phyloP scores from a whole-genome alignment of 2,888 invertebrate species.

The Scelioninae gen. 2 region DNA sequence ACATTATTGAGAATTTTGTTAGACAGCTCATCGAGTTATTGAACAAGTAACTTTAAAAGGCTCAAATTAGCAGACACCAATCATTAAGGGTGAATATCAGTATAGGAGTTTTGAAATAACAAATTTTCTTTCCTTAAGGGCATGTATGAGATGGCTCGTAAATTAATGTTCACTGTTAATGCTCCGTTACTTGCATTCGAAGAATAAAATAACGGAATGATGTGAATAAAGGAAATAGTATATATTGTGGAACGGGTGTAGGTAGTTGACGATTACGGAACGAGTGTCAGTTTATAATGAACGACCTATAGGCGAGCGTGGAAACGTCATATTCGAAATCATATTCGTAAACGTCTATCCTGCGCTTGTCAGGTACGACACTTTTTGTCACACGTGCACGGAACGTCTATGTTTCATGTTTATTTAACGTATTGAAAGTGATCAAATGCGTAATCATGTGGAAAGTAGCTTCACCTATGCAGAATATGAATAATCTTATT shows the following conservation, averaged over 20 bases:
- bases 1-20: constrained; percentile 24
- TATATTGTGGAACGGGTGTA: too few species aligned
- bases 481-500: too few species aligned
- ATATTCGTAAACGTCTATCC: too few species aligned
- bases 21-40: constrained; percentile 6
- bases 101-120: constrained; percentile 3
- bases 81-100: constrained; percentile 5
- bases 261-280: too few species aligned
- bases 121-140: constrained; percentile 9
- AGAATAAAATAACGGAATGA: background rate
- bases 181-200: background rate
- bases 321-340: constrained; percentile 5
- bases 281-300: constrained; percentile 8
- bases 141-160: constrained; percentile 9
- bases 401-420: too few species aligned
- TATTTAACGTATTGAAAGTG: too few species aligned
- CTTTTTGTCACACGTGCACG: too few species aligned
- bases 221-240: too few species aligned
- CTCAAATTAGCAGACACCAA: constrained; percentile 38
- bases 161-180: background rate
- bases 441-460: too few species aligned
- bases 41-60: constrained; percentile 6
- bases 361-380: too few species aligned
- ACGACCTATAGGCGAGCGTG: background rate
- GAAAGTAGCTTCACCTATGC: too few species aligned